Base-by-base conservation (phyloP, 1,140 invertebrate species). In the Panulirus ornatus region DNA sequence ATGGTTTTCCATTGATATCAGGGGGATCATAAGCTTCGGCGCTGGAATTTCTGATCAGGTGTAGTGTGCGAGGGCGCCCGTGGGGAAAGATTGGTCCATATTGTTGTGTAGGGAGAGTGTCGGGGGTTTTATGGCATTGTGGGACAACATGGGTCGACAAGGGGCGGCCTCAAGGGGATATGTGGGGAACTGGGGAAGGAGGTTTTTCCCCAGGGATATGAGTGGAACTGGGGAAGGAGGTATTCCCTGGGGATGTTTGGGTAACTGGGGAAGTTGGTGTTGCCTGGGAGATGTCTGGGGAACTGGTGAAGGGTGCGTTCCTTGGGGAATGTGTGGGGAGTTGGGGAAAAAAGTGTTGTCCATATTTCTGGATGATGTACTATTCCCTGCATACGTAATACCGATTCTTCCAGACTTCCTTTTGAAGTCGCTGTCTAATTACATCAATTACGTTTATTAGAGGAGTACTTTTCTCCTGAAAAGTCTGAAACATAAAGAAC, bases 1-100 rank as follows among this genome's bases (percentile, higher is more conserved):
- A 88, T 88, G 87, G 79, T 84, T 89, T 89, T 89, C 87, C 81
- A 89, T 89, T 89, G 79, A 89, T 89, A 83, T 89, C 78, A 58
- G 16, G 38, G 34, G 79, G 79, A 83, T 89, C 87, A 89, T 83
- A 89, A 75, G 79, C 79, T 82, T 89, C 79, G 78, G 38, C 63
- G 27, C 44, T 73, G 44, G 87, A 73, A 83, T 89, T 89, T 54
- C 81, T 89, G 87, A 88, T 89, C 87, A 89, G 79, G 87, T 89
- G 79, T 75, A 70, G 34, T 40, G 75, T 63, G 85, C 3, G 78
- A 47, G 85, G 66, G 81, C 51, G 40, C 70, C 11, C 47, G 36
- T 40, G 22, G 30, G 79, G 78, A 79, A 47, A 78, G 73, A 63
- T 66, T 47, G 54, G 38, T 27, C 22, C 34, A 63, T 58, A 79